phyloP scores from a whole-genome alignment of 2,888 invertebrate species.

The Julus scandinavius region DNA sequence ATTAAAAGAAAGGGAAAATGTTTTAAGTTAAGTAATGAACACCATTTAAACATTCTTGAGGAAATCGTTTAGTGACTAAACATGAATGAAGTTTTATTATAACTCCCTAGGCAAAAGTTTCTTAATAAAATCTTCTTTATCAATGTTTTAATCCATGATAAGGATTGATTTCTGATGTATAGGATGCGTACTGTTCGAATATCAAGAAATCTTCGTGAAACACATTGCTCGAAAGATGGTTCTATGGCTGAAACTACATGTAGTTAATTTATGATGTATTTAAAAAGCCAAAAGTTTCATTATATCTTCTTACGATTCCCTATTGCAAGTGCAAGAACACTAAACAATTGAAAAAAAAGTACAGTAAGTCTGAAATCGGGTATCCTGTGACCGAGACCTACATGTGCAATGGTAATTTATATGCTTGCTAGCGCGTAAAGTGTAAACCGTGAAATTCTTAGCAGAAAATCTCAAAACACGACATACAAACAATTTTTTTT shows the following conservation, averaged over 20 bases:
- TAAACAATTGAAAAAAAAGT: not conserved
- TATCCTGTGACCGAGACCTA: constrained; percentile 25
- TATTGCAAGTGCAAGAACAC: not conserved
- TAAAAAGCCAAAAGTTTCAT: not conserved
- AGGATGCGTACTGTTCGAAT: too few species aligned
- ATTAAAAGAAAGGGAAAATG: too few species aligned
- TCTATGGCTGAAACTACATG: not conserved
- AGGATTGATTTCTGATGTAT: too few species aligned
- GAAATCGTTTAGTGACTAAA: too few species aligned
- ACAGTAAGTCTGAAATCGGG: not conserved
- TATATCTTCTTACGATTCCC: not conserved
- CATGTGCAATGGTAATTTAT: not conserved
- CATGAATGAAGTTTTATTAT: too few species aligned
- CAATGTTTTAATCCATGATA: too few species aligned
- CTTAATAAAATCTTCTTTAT: too few species aligned
- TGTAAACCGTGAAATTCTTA: not conserved
- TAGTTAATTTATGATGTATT: not conserved
- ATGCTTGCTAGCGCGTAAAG: not conserved
- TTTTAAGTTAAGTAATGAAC: too few species aligned
- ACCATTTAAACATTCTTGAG: too few species aligned
- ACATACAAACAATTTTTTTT: not conserved
- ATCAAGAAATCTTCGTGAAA: too few species aligned
- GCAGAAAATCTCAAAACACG: not conserved
- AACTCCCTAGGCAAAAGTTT: too few species aligned
- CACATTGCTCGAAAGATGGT: too few species aligned